These are phyloP conservation scores for Tenthredo amoena DNA, from an alignment of 2,888 invertebrate species.

Conservation along the genomic window DNA sequence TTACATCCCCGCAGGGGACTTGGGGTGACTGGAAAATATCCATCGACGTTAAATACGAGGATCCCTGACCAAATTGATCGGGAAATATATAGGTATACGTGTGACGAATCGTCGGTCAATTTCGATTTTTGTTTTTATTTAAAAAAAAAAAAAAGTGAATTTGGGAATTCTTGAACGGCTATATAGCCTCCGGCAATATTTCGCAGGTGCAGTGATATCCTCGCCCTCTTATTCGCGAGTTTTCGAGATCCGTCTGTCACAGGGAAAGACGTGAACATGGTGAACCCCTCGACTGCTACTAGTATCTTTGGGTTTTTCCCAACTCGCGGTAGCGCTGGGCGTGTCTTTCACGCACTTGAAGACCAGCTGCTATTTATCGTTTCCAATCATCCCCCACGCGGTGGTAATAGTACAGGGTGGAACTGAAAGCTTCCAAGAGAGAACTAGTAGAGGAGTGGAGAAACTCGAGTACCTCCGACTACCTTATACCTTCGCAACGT, in stretches of 20 bases:
- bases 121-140: background rate
- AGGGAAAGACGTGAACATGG: background rate
- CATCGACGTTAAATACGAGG: background rate
- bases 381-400: slow-evolving; percentile 38
- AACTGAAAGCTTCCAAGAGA: background rate
- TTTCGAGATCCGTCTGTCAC: background rate
- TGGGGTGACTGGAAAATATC: background rate
- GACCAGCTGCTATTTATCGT: slow-evolving; percentile 48
- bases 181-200: background rate
- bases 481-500: background rate
- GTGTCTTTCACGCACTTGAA: slow-evolving; percentile 42
- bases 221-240: background rate
- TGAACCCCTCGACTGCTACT: background rate
- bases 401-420: background rate
- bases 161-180: background rate
- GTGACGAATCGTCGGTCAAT: no score
- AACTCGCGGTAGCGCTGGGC: slow-evolving; percentile 10
- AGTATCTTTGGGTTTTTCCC: background rate
- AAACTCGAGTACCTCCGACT: background rate
- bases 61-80: no score
- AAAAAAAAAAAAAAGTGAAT: no score
- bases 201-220: background rate
- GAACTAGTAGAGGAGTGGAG: background rate
- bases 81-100: no score
- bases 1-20: background rate